A percentile compares a stretch with the other conserved stretches of the same genome.
Evolutionary conservation across 1,140 invertebrate genomes (phyloP).

Genomic region (Nylanderia fulva): DNA sequence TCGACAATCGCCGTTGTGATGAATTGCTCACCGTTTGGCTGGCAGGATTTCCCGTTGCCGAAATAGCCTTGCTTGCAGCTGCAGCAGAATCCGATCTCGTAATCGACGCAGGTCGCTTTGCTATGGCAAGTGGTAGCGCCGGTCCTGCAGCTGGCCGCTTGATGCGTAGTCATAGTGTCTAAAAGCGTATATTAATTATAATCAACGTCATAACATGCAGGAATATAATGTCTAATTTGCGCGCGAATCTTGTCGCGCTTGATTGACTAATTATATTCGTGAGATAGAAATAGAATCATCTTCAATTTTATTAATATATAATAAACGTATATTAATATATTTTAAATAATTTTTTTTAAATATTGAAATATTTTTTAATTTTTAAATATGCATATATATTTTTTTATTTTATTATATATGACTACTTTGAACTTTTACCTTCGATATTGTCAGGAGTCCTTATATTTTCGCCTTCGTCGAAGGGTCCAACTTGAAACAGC

Average conservation of each 20-base stretch:
- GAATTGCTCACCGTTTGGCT: conserved; percentile 90
- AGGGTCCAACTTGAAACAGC: conserved; percentile 92
- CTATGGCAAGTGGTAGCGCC: conserved; percentile 91
- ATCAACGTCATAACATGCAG: neutral
- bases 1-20: conserved; percentile 39
- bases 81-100: conserved; percentile 95
- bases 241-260: neutral
- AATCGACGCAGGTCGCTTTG: conserved; percentile 93
- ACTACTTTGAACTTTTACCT: conserved; percentile 71
- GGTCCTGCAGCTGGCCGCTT: conserved; percentile 85
- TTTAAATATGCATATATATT: neutral
- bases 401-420: neutral
- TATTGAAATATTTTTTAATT: too few relatives aligned
- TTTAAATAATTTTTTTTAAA: neutral
- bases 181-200: conserved; percentile 28
- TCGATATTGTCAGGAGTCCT: conserved; percentile 88
- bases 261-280: neutral
- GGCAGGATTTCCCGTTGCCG: conserved; percentile 96
- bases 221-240: conserved; percentile 10
- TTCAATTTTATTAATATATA: neutral
- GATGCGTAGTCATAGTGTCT: conserved; percentile 73
- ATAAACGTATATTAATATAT: too few relatives aligned
- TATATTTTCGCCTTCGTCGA: conserved; percentile 88
- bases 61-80: conserved; percentile 92
- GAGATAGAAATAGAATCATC: neutral